Conservation (phyloP, 2,797 vertebrate species). For the Sebastes minor region DNA sequence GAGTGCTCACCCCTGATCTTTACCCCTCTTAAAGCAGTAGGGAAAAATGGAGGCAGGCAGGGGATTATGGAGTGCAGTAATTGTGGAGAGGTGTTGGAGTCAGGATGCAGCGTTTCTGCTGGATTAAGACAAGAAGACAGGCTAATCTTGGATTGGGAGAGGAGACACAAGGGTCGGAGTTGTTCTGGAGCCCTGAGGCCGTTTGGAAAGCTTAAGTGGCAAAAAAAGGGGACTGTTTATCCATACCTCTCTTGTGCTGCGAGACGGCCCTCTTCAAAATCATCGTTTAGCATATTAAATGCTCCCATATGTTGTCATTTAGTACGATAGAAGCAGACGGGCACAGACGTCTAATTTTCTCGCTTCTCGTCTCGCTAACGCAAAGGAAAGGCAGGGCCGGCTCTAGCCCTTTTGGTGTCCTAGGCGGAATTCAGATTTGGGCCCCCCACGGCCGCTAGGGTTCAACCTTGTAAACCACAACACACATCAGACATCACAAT, state of each 20-base stretch:
- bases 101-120: slow-evolving; percentile 85
- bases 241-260: slow-evolving; percentile 69
- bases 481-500: too few species aligned
- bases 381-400: neutral
- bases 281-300: slow-evolving; percentile 50
- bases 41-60: slow-evolving; percentile 83
- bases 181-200: slow-evolving; percentile 79
- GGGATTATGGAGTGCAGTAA: slow-evolving; percentile 87
- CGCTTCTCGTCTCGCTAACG: neutral
- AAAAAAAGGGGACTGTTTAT: slow-evolving; percentile 64
- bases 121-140: slow-evolving; percentile 87
- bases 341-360: slow-evolving; percentile 31
- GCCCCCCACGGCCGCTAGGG: too few species aligned
- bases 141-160: slow-evolving; percentile 86
- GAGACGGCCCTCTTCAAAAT: slow-evolving; percentile 57
- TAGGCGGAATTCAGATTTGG: too few species aligned
- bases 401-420: too few species aligned
- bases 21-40: slow-evolving; percentile 82
- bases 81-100: slow-evolving; percentile 87
- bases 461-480: too few species aligned
- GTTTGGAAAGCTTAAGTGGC: slow-evolving; percentile 81
- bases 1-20: slow-evolving; percentile 86
- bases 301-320: slow-evolving; percentile 39
- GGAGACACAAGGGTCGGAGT: slow-evolving; percentile 82
- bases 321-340: slow-evolving; percentile 23